Evolutionary conservation across 2,113 vertebrate species (phyloP).

Genomic region (Corythornis cristatus): DNA sequence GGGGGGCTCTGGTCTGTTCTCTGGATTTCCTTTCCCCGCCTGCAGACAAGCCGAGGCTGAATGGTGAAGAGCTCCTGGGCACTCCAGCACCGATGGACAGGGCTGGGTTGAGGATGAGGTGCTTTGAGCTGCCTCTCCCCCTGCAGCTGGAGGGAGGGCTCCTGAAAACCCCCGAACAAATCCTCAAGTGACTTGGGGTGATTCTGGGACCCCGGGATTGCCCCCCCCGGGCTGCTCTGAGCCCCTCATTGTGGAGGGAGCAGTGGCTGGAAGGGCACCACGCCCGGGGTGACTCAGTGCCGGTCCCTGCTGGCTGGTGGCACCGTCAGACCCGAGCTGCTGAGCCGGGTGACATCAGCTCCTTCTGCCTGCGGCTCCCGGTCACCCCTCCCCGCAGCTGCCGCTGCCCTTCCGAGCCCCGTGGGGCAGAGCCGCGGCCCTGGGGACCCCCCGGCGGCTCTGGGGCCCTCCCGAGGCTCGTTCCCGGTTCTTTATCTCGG

Average conservation of each 20-base stretch:
- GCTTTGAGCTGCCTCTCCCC: background rate
- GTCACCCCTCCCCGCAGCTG: background rate
- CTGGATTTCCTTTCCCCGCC: background rate
- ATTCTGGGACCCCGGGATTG: fast-evolving
- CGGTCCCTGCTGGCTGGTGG: background rate
- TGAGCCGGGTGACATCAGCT: fast-evolving
- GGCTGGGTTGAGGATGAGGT: no score
- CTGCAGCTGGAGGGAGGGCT: background rate
- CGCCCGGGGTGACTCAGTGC: no score
- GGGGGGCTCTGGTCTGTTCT: background rate
- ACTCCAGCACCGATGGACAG: fast-evolving
- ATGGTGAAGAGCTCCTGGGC: background rate
- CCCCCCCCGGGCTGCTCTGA: fast-evolving
- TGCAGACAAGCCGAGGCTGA: background rate
- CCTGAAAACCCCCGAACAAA: fast-evolving
- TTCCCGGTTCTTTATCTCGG: no score
- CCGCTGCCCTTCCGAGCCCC: background rate
- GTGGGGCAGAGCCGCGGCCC: background rate
- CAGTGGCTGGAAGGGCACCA: no score
- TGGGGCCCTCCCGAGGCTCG: no score
- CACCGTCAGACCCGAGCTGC: background rate
- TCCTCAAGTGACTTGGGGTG: fast-evolving
- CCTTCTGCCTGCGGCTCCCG: background rate
- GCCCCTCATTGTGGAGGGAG: no score
- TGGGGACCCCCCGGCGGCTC: background rate